These are phyloP conservation scores for Poeciliopsis presidionis DNA, from an alignment of 2,797 vertebrate genomes.

Conservation along the genomic window DNA sequence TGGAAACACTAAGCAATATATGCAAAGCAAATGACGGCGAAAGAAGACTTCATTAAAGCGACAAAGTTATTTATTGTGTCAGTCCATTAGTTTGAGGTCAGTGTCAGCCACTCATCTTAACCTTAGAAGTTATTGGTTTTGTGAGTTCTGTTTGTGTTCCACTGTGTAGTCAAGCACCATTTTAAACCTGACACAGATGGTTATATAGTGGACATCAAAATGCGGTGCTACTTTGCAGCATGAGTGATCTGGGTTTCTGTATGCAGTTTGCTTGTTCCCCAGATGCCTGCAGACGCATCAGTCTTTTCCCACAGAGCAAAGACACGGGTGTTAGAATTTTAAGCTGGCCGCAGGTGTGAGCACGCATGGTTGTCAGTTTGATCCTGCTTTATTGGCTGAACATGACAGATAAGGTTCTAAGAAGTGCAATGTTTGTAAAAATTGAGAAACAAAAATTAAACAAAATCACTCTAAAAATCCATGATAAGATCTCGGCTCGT, in stretches of 20 bases:
- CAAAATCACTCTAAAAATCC: neutral
- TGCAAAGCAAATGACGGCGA: neutral
- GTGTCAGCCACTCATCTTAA: neutral
- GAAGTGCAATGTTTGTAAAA: neutral
- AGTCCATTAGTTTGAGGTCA: neutral
- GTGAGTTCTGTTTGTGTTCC: neutral
- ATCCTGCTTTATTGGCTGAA: neutral
- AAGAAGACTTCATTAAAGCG: neutral
- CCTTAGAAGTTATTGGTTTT: neutral
- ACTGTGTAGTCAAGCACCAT: neutral
- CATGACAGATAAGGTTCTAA: neutral
- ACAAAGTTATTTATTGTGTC: neutral
- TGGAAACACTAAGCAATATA: neutral
- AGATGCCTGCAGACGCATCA: neutral
- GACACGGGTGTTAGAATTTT: slow-evolving; percentile 7
- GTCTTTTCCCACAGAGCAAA: slow-evolving; percentile 3
- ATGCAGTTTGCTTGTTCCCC: neutral
- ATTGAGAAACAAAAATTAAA: neutral
- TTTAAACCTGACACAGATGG: neutral
- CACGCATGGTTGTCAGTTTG: slow-evolving; percentile 6
- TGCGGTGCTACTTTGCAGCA: neutral
- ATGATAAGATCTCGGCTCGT: neutral
- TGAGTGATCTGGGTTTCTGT: neutral
- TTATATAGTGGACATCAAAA: neutral
- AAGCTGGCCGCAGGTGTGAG: slow-evolving; percentile 8